These are phyloP conservation scores for Lamellibrachia satsuma DNA, from an alignment of 2,888 invertebrate genomes.

Conservation along the genomic window DNA sequence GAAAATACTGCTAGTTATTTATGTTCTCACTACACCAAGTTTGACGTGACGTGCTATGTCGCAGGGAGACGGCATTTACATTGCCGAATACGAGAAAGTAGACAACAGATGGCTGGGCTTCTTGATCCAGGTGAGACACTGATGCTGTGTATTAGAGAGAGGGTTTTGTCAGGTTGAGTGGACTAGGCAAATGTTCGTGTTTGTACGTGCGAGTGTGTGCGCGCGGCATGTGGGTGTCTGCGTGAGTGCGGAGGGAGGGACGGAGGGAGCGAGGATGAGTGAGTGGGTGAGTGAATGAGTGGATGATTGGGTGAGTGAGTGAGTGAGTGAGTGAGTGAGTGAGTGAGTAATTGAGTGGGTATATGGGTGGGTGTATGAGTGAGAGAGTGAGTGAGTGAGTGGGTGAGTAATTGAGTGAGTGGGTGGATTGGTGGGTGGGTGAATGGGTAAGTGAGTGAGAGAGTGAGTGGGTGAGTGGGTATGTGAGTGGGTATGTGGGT, in stretches of 20 bases:
- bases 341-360: not conserved
- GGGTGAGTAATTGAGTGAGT: no score
- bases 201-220: not conserved
- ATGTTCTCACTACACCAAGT: not conserved
- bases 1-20: not conserved
- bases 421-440: no score
- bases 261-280: no score
- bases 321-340: not conserved
- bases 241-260: no score
- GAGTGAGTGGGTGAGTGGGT: no score
- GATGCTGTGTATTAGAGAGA: not conserved
- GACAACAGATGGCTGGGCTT: not conserved
- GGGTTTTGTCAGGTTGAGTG: not conserved
- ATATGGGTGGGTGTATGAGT: not conserved
- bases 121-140: not conserved
- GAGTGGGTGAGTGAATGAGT: no score
- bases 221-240: not conserved
- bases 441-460: no score
- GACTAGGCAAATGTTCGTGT: no score
- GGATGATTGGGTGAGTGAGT: no score
- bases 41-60: not conserved
- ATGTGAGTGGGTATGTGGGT: no score
- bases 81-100: not conserved
- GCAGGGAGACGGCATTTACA: not conserved
- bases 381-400: no score